Percentiles rank a stretch among this genome's conserved stretches.
Conservation (phyloP, 2,113 vertebrate genomes). For the Sula dactylatra region DNA sequence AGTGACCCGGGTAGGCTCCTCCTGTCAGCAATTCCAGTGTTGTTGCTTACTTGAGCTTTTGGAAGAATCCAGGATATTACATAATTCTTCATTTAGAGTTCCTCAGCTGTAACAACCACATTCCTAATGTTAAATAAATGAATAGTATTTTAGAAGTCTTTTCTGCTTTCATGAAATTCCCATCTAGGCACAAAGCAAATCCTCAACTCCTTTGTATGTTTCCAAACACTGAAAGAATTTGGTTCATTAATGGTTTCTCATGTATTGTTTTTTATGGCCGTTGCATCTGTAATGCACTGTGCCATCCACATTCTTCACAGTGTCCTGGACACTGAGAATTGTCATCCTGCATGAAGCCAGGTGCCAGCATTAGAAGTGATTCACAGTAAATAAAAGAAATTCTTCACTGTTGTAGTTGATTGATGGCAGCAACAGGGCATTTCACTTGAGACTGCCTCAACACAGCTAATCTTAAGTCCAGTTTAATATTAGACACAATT, state of each 20-base stretch:
- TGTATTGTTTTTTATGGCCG: background rate
- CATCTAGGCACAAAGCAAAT: background rate
- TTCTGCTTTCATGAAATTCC: background rate
- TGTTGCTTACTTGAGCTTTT: background rate
- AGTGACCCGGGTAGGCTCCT: background rate
- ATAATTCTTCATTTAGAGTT: background rate
- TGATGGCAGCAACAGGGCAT: background rate
- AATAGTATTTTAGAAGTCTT: background rate
- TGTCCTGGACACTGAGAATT: background rate
- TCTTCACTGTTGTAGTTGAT: background rate
- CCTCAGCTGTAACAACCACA: background rate
- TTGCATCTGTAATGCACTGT: background rate
- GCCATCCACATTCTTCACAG: background rate
- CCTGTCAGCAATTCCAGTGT: background rate
- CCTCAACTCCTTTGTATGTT: background rate
- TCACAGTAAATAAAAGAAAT: background rate
- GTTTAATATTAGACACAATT: conserved; percentile 31
- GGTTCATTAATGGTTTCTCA: background rate
- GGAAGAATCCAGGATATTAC: background rate
- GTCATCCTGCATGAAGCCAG: background rate
- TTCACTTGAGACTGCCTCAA: conserved; percentile 25
- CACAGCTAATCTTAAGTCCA: background rate
- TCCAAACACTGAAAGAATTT: background rate
- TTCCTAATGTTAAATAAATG: background rate
- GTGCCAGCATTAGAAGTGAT: background rate